Conservation (phyloP, 2,888 invertebrate species). For the Holacanthella duospinosa region DNA sequence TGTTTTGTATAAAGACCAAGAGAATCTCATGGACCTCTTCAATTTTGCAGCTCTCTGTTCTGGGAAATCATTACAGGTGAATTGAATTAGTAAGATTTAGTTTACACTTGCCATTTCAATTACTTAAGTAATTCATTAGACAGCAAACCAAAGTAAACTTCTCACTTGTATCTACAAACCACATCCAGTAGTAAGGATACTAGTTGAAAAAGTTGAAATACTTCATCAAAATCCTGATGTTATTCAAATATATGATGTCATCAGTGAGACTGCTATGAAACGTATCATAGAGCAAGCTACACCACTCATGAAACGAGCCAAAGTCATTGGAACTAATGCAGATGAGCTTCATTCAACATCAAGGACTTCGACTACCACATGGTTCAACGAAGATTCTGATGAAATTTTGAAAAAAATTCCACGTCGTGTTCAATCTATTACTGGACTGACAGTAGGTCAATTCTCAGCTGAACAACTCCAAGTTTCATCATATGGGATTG, state of each 20-base stretch:
- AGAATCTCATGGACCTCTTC: constrained; percentile 33
- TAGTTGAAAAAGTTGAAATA: constrained; percentile 38
- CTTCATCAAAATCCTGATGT: constrained; percentile 37
- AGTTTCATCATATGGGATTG: constrained; percentile 45
- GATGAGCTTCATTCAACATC: constrained; percentile 38
- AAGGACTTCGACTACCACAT: constrained; percentile 41
- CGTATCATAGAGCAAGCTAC: constrained; percentile 33
- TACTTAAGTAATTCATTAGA: not conserved
- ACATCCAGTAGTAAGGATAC: constrained; percentile 33
- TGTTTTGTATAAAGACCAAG: constrained; percentile 27
- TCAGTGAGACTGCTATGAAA: constrained; percentile 37
- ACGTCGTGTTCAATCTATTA: constrained; percentile 37
- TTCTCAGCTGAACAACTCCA: constrained; percentile 39
- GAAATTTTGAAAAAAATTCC: constrained; percentile 35
- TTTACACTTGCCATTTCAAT: not conserved
- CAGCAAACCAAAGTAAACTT: not conserved
- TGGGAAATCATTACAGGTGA: constrained; percentile 37
- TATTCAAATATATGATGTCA: constrained; percentile 39
- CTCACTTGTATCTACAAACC: not conserved
- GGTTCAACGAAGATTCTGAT: constrained; percentile 39
- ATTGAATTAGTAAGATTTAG: not conserved
- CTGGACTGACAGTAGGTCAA: constrained; percentile 37
- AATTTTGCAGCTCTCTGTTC: constrained; percentile 41
- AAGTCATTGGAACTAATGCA: constrained; percentile 38
- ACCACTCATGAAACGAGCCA: constrained; percentile 38